Evolutionary conservation across 2,888 invertebrate species (phyloP), one percentile per base, ranked within the genome.

Genomic region (Machimus rusticus): DNA sequence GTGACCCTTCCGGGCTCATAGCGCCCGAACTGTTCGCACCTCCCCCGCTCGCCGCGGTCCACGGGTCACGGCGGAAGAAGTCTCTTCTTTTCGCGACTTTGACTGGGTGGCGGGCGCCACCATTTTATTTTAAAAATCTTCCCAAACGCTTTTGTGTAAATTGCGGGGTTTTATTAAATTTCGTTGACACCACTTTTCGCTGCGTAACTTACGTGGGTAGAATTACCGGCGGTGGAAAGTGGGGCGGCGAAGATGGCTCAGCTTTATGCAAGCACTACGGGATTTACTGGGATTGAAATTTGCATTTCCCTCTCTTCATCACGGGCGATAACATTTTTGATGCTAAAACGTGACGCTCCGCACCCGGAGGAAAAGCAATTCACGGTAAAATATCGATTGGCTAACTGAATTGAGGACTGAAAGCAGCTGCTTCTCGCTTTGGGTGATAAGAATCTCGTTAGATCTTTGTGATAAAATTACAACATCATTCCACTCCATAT

Each of bases 121-220:
- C 19, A 23, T 46, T 37, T 57, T 77, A 76, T 82, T 86, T 81
- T 76, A 43, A 77, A 55, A 88, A 86, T 78, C 87, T 66, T 74
- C 81, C 51, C 74, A 78, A 88, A 51, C 78, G 88, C 77, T 82
- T 88, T 88, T 88, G 84, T 81, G 55, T 81, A 88, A 88, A 88
- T 88, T 88, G 86, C 87, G 57, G 88, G 78, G 82, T 87, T 86
- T 87, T 88, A 88, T 88, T 88, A 88, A 88, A 88, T 88, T 88
- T 87, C 81, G 88, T 88, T 86, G 88, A 88, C 88, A 87, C 88
- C 77, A 82, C 88, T 86, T 88, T 88, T 84, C 84, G 88, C 87
- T 87, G 88, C 88, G 87, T 87, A 88, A 88, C 87, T 88, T 86
- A 79, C 82, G 82, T 81, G 84, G 84, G 81, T 16, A 55, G 81